Conservation (phyloP, 2,113 vertebrate genomes). For the Romanogobio albipinnatus region DNA sequence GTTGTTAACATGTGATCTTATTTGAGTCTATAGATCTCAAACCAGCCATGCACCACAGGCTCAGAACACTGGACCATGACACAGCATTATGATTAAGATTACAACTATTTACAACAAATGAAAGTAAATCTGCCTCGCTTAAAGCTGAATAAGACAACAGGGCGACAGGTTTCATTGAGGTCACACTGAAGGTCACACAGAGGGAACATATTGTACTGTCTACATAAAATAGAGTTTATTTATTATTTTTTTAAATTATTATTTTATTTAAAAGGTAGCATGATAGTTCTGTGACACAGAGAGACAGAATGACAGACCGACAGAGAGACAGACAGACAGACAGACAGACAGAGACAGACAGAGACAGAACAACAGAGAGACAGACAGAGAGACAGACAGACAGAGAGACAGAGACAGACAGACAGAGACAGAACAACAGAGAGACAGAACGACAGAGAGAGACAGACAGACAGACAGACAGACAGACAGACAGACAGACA, state of each 20-base stretch:
- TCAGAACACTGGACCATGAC: not conserved
- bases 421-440: too few relatives aligned
- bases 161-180: not conserved
- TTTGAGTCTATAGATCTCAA: slow-evolving; percentile 2
- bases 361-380: too few relatives aligned
- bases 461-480: too few relatives aligned
- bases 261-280: too few relatives aligned
- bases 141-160: not conserved
- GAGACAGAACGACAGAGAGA: too few relatives aligned
- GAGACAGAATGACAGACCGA: too few relatives aligned
- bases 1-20: not conserved
- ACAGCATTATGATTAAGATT: not conserved
- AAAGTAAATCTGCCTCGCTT: not conserved
- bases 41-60: not conserved
- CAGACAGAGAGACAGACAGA: too few relatives aligned
- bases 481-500: too few relatives aligned
- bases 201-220: not conserved
- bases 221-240: not conserved
- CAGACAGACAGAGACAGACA: too few relatives aligned
- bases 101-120: not conserved
- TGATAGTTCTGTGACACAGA: too few relatives aligned
- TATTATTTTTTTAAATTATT: not conserved
- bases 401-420: too few relatives aligned
- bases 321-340: too few relatives aligned
- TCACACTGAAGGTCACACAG: not conserved